These are phyloP conservation scores for Asbolus verrucosus DNA, from an alignment of 1,140 invertebrate species.

Conservation along the genomic window DNA sequence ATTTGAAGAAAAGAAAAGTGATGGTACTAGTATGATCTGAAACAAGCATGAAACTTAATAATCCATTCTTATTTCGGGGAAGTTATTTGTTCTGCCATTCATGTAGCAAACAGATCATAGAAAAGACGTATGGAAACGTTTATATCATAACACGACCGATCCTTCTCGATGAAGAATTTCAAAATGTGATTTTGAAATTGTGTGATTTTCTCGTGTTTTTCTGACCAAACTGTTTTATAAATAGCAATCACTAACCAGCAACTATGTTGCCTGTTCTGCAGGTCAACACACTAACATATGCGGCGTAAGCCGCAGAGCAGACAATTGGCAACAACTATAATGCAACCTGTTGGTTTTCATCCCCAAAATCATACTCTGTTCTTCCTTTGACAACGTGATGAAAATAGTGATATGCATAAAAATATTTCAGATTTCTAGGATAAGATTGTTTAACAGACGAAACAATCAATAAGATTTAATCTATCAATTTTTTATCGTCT, in stretches of 20 bases:
- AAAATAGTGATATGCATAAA: too few relatives aligned
- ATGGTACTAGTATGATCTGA: too few relatives aligned
- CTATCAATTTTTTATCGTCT: neutral
- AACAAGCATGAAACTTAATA: slow-evolving; percentile 19
- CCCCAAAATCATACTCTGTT: too few relatives aligned
- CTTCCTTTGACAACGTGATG: too few relatives aligned
- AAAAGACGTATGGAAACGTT: slow-evolving; percentile 35
- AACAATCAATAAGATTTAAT: neutral
- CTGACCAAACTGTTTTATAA: slow-evolving; percentile 37
- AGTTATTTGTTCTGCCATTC: slow-evolving; percentile 28
- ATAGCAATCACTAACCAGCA: slow-evolving; percentile 43
- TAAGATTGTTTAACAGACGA: neutral
- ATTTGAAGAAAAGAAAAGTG: too few relatives aligned
- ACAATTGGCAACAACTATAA: too few relatives aligned
- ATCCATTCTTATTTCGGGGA: slow-evolving; percentile 38
- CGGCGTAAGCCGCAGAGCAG: slow-evolving; percentile 26
- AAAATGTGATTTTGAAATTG: slow-evolving; percentile 42
- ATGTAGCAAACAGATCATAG: slow-evolving; percentile 21
- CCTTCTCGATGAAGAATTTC: slow-evolving; percentile 37
- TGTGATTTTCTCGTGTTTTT: slow-evolving; percentile 27
- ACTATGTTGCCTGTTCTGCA: slow-evolving; percentile 43
- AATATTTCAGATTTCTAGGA: too few relatives aligned
- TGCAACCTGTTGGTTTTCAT: too few relatives aligned
- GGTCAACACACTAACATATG: slow-evolving; percentile 44
- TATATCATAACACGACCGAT: slow-evolving; percentile 39